Conservation (phyloP, 2,888 invertebrate genomes). For the Pseudolycoriella hygida region DNA sequence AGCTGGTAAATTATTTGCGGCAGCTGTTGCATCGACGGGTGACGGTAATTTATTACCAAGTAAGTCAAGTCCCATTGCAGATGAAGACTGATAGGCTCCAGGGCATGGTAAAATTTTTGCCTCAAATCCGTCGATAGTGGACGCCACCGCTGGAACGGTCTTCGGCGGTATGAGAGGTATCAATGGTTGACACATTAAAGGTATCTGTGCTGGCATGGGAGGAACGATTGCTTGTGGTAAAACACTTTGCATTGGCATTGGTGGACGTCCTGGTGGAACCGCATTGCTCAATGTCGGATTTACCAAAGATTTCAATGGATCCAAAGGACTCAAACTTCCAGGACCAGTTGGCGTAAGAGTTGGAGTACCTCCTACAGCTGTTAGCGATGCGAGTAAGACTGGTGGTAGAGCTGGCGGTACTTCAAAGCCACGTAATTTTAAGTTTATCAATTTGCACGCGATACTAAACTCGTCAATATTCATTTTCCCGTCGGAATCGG, state of each 20-base stretch:
- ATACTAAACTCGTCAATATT: slow-evolving; percentile 94
- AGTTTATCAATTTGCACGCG: slow-evolving; percentile 89
- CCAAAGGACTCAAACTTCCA: slow-evolving; percentile 22
- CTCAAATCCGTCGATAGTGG: slow-evolving; percentile 18
- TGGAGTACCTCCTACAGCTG: slow-evolving; percentile 32
- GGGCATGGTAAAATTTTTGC: slow-evolving; percentile 27
- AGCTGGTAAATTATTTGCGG: slow-evolving; percentile 14
- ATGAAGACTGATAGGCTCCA: slow-evolving; percentile 10
- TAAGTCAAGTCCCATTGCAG: background rate
- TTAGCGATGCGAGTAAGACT: slow-evolving; percentile 47
- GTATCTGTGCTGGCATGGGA: slow-evolving; percentile 14
- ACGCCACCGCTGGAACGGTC: slow-evolving; percentile 12
- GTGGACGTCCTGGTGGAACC: slow-evolving; percentile 7
- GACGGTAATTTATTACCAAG: background rate
- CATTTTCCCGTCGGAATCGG: slow-evolving; percentile 92
- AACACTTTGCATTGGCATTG: slow-evolving; percentile 11
- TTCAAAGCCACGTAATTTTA: slow-evolving; percentile 82
- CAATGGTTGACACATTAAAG: slow-evolving; percentile 23
- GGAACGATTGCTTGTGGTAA: slow-evolving; percentile 4
- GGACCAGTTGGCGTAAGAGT: slow-evolving; percentile 18
- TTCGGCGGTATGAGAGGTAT: slow-evolving; percentile 12
- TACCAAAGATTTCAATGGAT: slow-evolving; percentile 17
- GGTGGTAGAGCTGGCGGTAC: slow-evolving; percentile 76
- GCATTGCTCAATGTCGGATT: slow-evolving; percentile 7
- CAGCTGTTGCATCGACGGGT: slow-evolving; percentile 6